A percentile compares a stretch with the other conserved stretches of the same genome.
These are phyloP conservation scores for Caerostris extrusa DNA, from an alignment of 1,140 invertebrate genomes.

Conservation along the genomic window DNA sequence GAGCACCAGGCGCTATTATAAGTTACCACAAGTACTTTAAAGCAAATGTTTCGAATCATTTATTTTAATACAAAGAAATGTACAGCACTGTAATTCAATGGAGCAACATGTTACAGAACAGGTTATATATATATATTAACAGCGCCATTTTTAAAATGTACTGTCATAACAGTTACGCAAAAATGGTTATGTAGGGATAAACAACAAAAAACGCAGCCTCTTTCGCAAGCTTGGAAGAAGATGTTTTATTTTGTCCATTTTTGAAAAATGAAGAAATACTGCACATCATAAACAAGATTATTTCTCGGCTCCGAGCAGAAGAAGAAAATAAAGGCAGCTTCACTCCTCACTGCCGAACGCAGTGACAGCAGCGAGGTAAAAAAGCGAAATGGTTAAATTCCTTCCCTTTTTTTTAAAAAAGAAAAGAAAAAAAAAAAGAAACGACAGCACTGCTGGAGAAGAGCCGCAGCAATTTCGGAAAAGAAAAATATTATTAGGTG, in stretches of 20 bases:
- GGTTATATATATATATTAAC: no score
- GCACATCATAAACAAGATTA: conserved; percentile 1
- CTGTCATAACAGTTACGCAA: no score
- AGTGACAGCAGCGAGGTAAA: not conserved
- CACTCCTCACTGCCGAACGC: not conserved
- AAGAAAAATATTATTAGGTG: conserved; percentile 25
- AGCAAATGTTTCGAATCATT: no score
- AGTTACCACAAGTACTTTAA: no score
- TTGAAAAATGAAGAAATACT: not conserved
- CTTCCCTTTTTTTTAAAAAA: not conserved
- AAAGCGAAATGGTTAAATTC: not conserved
- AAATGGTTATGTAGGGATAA: no score
- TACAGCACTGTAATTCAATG: no score
- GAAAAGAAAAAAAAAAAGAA: not conserved
- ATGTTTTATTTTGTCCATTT: not conserved
- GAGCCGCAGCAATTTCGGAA: not conserved
- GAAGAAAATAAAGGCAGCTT: not conserved
- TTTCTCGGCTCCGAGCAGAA: not conserved
- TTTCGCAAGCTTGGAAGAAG: no score
- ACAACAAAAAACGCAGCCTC: no score
- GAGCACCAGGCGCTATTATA: no score
- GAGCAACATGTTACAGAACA: no score
- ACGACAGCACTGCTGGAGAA: not conserved
- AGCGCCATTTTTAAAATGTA: no score
- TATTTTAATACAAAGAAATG: no score